A percentile compares a stretch with the other conserved stretches of the same genome.
phyloP scores from a whole-genome alignment of 2,113 vertebrate genomes.

The Numida meleagris region DNA sequence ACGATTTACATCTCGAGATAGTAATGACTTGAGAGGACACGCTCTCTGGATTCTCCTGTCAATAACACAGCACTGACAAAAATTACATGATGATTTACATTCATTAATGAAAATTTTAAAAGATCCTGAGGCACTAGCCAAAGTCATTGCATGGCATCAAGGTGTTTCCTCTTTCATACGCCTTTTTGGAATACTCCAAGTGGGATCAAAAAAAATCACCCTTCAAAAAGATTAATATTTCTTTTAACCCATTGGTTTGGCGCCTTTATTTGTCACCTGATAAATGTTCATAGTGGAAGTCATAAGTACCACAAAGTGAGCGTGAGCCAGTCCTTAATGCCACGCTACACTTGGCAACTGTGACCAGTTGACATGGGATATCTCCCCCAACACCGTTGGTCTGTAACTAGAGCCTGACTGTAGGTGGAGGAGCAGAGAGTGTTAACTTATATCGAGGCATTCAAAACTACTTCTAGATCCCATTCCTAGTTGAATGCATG shows the following conservation, averaged over 20 bases:
- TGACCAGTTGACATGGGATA: background rate
- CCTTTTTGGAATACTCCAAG: background rate
- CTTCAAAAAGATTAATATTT: background rate
- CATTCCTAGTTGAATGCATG: background rate
- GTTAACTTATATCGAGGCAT: background rate
- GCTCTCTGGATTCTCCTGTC: background rate
- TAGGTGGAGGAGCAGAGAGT: background rate
- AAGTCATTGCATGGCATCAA: background rate
- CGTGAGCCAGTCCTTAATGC: too few relatives aligned
- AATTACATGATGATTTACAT: background rate
- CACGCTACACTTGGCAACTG: background rate
- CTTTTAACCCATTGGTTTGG: background rate
- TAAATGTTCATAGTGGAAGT: background rate
- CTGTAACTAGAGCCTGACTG: background rate
- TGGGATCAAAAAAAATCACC: background rate
- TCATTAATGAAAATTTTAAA: background rate
- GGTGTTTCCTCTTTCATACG: background rate
- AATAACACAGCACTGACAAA: constrained; percentile 8
- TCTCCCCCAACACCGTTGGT: background rate
- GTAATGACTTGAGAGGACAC: background rate
- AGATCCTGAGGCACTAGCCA: background rate
- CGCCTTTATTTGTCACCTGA: background rate
- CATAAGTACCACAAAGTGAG: background rate
- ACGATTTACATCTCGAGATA: constrained; percentile 1
- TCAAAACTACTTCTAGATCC: background rate